A percentile compares a stretch with the other conserved stretches of the same genome.
phyloP scores from a whole-genome alignment of 2,797 vertebrate species.

The Eulemur mongoz region DNA sequence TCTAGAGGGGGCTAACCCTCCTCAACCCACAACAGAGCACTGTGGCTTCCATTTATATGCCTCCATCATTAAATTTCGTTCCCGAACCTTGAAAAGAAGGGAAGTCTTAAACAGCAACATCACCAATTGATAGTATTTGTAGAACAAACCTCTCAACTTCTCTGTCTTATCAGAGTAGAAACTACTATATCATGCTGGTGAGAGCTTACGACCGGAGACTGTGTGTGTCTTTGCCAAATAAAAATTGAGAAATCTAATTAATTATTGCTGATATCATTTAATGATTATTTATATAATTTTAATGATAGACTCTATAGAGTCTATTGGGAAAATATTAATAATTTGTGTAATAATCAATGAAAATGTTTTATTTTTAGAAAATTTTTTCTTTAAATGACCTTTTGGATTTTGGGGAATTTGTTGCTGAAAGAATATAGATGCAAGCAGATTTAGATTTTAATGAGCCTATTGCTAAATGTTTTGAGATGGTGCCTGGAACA shows the following conservation, averaged over 20 bases:
- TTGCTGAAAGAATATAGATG: background rate
- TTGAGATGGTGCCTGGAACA: background rate
- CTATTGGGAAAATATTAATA: background rate
- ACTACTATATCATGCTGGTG: background rate
- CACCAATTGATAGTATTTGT: background rate
- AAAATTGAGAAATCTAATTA: constrained; percentile 13
- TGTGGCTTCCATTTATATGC: background rate
- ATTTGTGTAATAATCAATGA: background rate
- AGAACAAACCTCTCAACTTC: background rate
- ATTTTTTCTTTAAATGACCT: background rate
- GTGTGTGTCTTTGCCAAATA: background rate
- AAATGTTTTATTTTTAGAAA: background rate
- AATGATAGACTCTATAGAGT: background rate
- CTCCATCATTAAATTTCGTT: background rate
- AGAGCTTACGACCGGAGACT: background rate
- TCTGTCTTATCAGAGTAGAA: background rate
- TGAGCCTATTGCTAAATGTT: background rate
- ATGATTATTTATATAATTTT: constrained; percentile 2
- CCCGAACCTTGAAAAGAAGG: background rate
- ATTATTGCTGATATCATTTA: background rate
- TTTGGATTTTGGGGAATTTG: background rate
- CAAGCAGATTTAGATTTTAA: background rate
- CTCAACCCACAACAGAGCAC: background rate
- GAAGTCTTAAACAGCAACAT: background rate
- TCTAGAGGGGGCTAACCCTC: background rate